Conservation (phyloP, 2,797 vertebrate species). For the Sebastes steindachneri region DNA sequence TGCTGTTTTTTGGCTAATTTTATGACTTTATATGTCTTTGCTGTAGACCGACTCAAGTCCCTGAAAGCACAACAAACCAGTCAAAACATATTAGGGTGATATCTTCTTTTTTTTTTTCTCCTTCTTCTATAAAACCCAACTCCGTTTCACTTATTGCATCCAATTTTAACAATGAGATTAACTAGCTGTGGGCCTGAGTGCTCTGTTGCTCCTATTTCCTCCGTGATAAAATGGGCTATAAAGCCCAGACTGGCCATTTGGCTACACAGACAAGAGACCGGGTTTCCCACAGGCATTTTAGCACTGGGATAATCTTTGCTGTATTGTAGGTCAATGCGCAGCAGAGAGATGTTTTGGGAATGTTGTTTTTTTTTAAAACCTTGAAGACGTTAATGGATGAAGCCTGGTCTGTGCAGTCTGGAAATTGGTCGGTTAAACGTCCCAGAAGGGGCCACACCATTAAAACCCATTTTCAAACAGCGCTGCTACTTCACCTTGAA, state of each 20-base stretch:
- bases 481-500: not conserved
- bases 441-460: constrained; percentile 21
- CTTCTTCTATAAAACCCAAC: not conserved
- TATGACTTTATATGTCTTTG: not conserved
- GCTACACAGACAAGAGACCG: not conserved
- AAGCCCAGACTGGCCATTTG: constrained; percentile 52
- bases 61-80: constrained; percentile 22
- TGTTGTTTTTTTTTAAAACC: constrained; percentile 16
- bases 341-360: not conserved
- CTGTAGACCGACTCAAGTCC: not conserved
- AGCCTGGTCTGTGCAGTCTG: not conserved
- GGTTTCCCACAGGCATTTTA: constrained; percentile 37
- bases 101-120: not conserved
- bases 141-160: constrained; percentile 19
- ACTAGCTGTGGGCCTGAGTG: constrained; percentile 32
- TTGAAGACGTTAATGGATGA: constrained; percentile 20
- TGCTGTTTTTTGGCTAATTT: constrained; percentile 1
- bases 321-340: constrained; percentile 7
- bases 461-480: not conserved
- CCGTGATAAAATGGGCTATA: constrained; percentile 41
- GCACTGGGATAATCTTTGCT: constrained; percentile 28
- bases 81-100: constrained; percentile 8
- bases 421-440: constrained; percentile 18
- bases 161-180: constrained; percentile 47
- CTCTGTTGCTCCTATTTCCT: constrained; percentile 33